These are phyloP conservation scores for Cephus cinctus DNA, from an alignment of 1,140 invertebrate species.

Conservation along the genomic window DNA sequence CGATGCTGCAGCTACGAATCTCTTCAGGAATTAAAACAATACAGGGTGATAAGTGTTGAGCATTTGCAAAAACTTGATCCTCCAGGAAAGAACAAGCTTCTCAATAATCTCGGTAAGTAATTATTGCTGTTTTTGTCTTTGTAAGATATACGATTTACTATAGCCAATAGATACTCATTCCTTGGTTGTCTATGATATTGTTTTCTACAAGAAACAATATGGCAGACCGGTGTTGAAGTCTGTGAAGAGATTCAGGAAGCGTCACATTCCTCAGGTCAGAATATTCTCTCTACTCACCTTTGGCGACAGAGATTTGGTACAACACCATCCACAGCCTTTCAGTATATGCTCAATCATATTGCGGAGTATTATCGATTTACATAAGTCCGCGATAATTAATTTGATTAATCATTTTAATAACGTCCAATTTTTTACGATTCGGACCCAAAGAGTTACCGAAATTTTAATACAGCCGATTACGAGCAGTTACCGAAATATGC, in stretches of 20 bases:
- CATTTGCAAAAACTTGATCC: conserved; percentile 46
- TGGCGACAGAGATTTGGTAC: conserved; percentile 51
- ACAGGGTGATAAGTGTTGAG: conserved; percentile 47
- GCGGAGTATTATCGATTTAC: conserved; percentile 48
- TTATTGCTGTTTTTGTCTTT: conserved; percentile 6
- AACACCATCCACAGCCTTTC: conserved; percentile 45
- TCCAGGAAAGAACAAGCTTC: conserved; percentile 42
- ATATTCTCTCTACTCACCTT: conserved; percentile 44
- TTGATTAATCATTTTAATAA: no score
- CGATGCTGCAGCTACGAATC: conserved; percentile 50
- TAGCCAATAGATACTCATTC: conserved; percentile 13
- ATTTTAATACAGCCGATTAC: no score
- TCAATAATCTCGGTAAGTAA: conserved; percentile 37
- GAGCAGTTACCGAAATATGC: no score
- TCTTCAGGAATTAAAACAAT: conserved; percentile 43
- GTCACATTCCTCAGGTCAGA: conserved; percentile 33
- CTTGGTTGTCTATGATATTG: neutral
- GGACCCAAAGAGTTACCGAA: no score
- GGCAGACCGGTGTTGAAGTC: conserved; percentile 46
- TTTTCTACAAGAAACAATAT: conserved; percentile 50
- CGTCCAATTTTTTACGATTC: no score
- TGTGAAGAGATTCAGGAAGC: conserved; percentile 54
- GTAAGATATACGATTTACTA: conserved; percentile 4
- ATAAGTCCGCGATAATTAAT: no score
- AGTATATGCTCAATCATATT: conserved; percentile 52